Conservation (phyloP, 2,113 vertebrate genomes). For the Carlito syrichta region DNA sequence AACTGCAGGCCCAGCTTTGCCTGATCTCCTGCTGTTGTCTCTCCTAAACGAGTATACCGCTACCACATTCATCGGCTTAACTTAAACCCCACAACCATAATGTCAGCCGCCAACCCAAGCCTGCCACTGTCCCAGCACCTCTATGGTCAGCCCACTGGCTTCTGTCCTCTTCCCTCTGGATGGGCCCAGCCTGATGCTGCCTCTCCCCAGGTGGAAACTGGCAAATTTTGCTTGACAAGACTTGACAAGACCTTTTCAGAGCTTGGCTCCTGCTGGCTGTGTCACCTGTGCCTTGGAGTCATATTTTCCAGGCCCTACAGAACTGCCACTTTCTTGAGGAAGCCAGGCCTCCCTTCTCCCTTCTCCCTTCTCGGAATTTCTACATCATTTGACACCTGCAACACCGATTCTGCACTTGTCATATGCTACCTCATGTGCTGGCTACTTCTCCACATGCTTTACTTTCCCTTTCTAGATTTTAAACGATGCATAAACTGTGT, state of each 20-base stretch:
- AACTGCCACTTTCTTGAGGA: background rate
- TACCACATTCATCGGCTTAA: background rate
- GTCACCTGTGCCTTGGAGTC: background rate
- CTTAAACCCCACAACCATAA: background rate
- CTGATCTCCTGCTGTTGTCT: background rate
- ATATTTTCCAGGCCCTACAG: background rate
- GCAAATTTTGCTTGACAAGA: background rate
- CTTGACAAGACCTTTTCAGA: too few relatives aligned
- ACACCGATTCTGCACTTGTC: background rate
- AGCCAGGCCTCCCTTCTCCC: background rate
- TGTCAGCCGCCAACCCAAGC: background rate
- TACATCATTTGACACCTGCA: background rate
- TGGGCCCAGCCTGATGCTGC: background rate
- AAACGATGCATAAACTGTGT: background rate
- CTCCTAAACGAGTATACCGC: background rate
- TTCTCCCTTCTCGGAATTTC: background rate
- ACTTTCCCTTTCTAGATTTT: background rate
- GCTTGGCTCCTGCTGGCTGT: background rate
- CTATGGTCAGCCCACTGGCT: too few relatives aligned
- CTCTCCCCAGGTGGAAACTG: background rate
- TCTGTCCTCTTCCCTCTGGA: background rate
- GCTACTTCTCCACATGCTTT: background rate
- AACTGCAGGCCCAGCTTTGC: background rate
- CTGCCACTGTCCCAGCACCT: background rate
- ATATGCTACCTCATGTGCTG: background rate